Base-by-base conservation (phyloP, 1,140 invertebrate genomes). In the Chelonus insularis region DNA sequence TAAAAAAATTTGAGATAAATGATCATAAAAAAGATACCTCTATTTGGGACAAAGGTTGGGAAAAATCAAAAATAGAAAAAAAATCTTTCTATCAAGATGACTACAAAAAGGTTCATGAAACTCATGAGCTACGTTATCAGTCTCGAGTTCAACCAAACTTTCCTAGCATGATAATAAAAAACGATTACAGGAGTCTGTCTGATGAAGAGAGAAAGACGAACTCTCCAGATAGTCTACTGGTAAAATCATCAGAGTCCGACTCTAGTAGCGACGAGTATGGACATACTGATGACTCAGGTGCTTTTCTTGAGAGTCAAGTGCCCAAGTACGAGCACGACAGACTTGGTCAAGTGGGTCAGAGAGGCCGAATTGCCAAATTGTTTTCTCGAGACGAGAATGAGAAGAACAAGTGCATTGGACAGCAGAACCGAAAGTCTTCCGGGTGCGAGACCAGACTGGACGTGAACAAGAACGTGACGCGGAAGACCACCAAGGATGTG, bases 131-230 rank as follows among this genome's bases (percentile, higher is more conserved):
- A 11, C 4, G n/a, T n/a, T n/a, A n/a, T n/a, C n/a, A n/a, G n/a
- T n/a, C n/a, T n/a, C 21, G 56, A 18, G 14, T 57, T 11, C 20
- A 62, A 8, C 55, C 60, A 32, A 57, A 65, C 48, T 62, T 62
- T 48, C 56, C 60, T 36, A 57, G 36, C 56, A 68, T 39, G 62
- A 72, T 12, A 32, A 60, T 54, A 2, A 59, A 56, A 37, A 62
- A 20, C 18, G 60, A 65, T 18, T 63, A 63, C 23, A 54, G 32
- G 71, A 72, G 55, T 34, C 43, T 78, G 9, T 80, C 78, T 0
- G 79, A 82, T 21, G 79, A 81, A 14, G 79, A 80, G 7, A 68
- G 78, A 1, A 80, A 80, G 41, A 79, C 78, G 0, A 80, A 81
- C 36, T 81, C 79, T 1, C 80, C 78, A 0, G 80, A 81, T 25